Conservation (phyloP, 37 sponge, comb jelly and placozoan genomes). For the Sycon ciliatum region DNA sequence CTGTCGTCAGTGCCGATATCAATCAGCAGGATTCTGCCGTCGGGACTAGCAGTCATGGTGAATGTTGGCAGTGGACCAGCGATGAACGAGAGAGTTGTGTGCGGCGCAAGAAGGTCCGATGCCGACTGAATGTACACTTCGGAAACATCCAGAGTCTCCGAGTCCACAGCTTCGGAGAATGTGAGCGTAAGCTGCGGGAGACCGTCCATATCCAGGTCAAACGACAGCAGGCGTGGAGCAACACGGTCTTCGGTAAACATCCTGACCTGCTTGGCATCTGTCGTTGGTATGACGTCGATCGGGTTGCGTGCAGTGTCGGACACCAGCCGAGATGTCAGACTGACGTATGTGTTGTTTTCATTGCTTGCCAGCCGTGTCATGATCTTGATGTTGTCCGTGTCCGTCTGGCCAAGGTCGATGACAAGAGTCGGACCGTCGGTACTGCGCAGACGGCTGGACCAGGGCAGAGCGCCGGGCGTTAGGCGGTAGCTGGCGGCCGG, state of each 20-base stretch:
- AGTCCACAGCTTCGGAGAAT: constrained; percentile 74
- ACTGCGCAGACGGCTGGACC: constrained; percentile 39
- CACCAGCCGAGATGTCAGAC: constrained; percentile 34
- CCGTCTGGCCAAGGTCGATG: constrained; percentile 51
- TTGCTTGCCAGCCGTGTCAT: constrained; percentile 61
- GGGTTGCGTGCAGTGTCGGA: constrained; percentile 66
- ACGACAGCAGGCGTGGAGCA: constrained; percentile 33
- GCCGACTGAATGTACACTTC: constrained; percentile 56
- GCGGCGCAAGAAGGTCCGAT: too few relatives aligned
- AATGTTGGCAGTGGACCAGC: background rate
- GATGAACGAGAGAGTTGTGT: background rate
- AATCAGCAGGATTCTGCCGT: constrained; percentile 49
- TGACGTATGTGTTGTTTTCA: constrained; percentile 57
- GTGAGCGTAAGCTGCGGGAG: constrained; percentile 32
- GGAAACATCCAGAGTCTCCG: constrained; percentile 26
- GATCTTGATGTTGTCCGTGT: constrained; percentile 65
- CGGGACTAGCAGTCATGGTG: constrained; percentile 14
- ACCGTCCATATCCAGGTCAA: constrained; percentile 64
- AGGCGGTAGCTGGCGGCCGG: constrained; percentile 38
- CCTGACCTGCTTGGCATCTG: constrained; percentile 27
- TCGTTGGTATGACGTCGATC: constrained; percentile 37
- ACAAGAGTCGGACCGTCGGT: constrained; percentile 52
- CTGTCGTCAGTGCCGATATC: constrained; percentile 50
- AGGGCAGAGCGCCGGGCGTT: constrained; percentile 28
- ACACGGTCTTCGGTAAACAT: constrained; percentile 39